Evolutionary conservation across 1,140 invertebrate species (phyloP), one percentile per base, ranked within the genome.

Genomic region (Leptinotarsa lineolata): DNA sequence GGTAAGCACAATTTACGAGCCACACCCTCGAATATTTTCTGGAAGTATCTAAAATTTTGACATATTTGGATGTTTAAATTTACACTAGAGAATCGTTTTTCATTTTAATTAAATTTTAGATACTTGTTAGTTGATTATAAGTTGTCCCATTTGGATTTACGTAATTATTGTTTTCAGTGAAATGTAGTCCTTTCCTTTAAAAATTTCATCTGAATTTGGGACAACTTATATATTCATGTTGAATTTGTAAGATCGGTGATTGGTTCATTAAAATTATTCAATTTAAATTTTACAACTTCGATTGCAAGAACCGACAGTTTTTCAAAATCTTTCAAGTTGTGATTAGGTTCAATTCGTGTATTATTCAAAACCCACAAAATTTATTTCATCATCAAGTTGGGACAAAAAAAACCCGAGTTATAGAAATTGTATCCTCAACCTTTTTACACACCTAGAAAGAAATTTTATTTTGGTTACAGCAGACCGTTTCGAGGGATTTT

Each of bases 211-310:
- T n/a, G 48, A 16, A n/a, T 16, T 2, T 54, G 48, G n/a, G 48
- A 54, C 48, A 54, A 18, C 48, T 54, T 54, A 54, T 54, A 54
- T 54, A 2, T 39, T 39, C 30, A 39, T 11, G 8, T 54, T 54
- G n/a, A 54, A 16, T n/a, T 54, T 54, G 59, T 75, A 48, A 75
- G 60, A 75, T 75, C 74, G 74, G 74, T 75, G 74, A 75, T 75
- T 75, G 74, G 74, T 75, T 39, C 30, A 39, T 6, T 39, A 39
- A 11, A 39, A 39, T 39, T 39, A 39, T 39, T 11, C 30, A 39
- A 11, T 39, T 39, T 39, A 11, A 39, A 54, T 54, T 54, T 54
- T 18, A 54, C 48, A 54, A 54, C 48, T 54, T 54, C n/a, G 48
- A 54, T 54, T 54, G 16, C 4, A 54, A 54, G 48, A 54, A 54